Evolutionary conservation across 2,888 invertebrate genomes (phyloP).

Genomic region (Metopia argyrocephala): DNA sequence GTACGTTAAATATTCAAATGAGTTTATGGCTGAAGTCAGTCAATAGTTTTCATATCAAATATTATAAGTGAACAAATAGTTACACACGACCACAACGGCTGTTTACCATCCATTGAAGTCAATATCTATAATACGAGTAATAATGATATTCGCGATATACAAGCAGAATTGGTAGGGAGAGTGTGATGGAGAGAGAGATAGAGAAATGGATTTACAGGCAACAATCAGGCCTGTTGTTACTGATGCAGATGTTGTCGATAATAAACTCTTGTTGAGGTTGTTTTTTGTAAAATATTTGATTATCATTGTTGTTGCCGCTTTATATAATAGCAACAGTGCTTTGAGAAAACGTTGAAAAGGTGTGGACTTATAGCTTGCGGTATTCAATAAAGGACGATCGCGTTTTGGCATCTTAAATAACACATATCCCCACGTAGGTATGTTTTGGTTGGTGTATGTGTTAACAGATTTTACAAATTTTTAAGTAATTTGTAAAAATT

Average conservation of each 20-base stretch:
- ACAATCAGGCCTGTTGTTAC: not conserved
- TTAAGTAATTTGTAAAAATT: too few relatives aligned
- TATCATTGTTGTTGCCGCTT: not conserved
- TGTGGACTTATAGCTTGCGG: slow-evolving; percentile 35
- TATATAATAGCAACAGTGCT: not conserved
- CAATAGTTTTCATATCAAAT: slow-evolving; percentile 26
- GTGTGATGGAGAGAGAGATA: too few relatives aligned
- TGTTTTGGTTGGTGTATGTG: not conserved
- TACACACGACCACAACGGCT: not conserved
- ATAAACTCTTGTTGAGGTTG: slow-evolving; percentile 29
- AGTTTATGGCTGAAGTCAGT: slow-evolving; percentile 17
- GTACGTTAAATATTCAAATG: not conserved
- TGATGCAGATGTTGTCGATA: slow-evolving; percentile 11
- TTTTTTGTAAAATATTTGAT: not conserved
- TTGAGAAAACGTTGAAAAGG: slow-evolving; percentile 43
- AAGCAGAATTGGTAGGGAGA: not conserved
- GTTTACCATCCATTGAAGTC: slow-evolving; percentile 14
- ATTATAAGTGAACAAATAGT: slow-evolving; percentile 20
- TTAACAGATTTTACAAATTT: not conserved
- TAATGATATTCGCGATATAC: slow-evolving; percentile 10
- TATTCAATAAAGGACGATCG: slow-evolving; percentile 20
- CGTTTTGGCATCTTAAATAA: not conserved
- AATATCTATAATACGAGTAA: not conserved
- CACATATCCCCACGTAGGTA: not conserved
- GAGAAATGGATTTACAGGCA: too few relatives aligned